Evolutionary conservation across 2,888 invertebrate species (phyloP).

Genomic region (Pteria penguin): DNA sequence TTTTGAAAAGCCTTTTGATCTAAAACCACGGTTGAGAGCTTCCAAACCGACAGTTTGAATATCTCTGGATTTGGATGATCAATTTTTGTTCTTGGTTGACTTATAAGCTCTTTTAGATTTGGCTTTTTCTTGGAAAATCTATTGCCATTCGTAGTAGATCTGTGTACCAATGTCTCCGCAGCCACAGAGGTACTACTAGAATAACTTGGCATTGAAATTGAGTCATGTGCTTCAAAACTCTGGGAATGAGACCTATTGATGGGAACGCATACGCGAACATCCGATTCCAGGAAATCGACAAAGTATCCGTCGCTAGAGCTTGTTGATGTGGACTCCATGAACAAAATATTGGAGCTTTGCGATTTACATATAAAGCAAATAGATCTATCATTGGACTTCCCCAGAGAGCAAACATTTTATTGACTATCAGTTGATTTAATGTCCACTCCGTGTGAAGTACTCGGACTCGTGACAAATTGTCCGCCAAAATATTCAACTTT

Average conservation of each 20-base stretch:
- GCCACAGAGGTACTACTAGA: conserved; percentile 41
- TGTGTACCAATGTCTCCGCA: conserved; percentile 17
- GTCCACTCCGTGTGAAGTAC: conserved; percentile 4
- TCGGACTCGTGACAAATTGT: conserved; percentile 3
- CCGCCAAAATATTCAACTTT: conserved; percentile 28
- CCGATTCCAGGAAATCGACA: conserved; percentile 27
- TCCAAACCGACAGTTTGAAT: no score
- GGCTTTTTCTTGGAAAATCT: conserved; percentile 6
- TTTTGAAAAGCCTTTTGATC: no score
- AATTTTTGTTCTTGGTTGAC: conserved; percentile 8
- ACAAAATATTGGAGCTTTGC: conserved; percentile 21
- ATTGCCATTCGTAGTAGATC: conserved; percentile 11
- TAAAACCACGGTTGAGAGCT: conserved; percentile 16
- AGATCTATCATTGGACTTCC: conserved; percentile 33
- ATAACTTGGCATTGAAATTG: conserved; percentile 32
- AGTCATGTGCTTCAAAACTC: conserved; percentile 27
- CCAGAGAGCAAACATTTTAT: conserved; percentile 14
- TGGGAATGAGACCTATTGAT: conserved; percentile 30
- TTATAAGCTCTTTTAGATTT: no score
- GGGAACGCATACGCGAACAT: conserved; percentile 37
- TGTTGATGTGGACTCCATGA: conserved; percentile 9
- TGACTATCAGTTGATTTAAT: conserved; percentile 2
- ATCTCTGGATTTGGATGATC: conserved; percentile 12
- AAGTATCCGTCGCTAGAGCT: conserved; percentile 24
- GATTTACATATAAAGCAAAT: conserved; percentile 27